A percentile compares a stretch with the other conserved stretches of the same genome.
Conservation (phyloP, 2,797 vertebrate species). For the Delichon dasypus region DNA sequence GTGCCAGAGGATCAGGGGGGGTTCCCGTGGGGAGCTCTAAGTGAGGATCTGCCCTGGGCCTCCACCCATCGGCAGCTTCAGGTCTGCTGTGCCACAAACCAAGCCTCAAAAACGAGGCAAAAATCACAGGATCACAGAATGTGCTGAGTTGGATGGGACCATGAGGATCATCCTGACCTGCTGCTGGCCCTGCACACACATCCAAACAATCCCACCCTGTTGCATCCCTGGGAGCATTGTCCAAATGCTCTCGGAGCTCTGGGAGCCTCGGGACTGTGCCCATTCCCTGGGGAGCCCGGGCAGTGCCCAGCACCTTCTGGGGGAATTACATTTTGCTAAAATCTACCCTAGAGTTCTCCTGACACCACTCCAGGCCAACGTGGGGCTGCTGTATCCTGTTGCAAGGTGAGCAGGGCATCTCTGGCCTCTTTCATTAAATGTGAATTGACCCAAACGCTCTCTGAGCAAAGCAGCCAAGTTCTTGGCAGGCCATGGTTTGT, state of each 20-base stretch:
- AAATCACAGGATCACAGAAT: not conserved
- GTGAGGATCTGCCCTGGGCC: not conserved
- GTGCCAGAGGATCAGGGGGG: too few relatives aligned
- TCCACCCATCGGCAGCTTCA: accelerated
- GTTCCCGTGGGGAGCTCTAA: not conserved
- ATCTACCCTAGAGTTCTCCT: not conserved
- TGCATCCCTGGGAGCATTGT: not conserved
- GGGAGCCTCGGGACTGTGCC: accelerated
- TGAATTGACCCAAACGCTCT: not conserved
- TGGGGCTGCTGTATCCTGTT: not conserved
- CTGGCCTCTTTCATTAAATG: not conserved
- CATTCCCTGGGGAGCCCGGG: not conserved
- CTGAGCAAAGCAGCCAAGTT: not conserved
- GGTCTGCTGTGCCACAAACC: accelerated
- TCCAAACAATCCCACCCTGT: not conserved
- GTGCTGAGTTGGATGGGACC: not conserved
- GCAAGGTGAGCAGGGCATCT: not conserved
- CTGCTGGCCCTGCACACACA: not conserved
- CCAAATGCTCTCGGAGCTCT: not conserved
- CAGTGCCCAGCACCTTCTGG: not conserved
- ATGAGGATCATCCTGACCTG: too few relatives aligned
- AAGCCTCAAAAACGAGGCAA: too few relatives aligned
- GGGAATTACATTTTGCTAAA: not conserved
- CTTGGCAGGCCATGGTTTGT: slow-evolving; percentile 9
- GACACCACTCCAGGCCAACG: accelerated